Base-by-base conservation (phyloP, 1,140 invertebrate species). In the Luehdorfia chinensis region DNA sequence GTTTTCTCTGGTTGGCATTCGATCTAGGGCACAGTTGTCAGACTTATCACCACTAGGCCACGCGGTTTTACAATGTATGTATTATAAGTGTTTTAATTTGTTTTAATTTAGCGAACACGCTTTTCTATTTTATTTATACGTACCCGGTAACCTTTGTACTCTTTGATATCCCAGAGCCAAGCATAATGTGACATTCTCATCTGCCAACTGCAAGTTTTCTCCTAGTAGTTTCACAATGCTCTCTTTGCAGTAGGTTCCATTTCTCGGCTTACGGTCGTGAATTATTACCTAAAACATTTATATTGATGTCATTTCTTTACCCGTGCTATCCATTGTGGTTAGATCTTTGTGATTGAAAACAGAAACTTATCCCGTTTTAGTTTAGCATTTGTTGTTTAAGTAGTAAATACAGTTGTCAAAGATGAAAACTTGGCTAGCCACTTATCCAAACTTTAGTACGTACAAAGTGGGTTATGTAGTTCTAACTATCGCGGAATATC, bases 161-260 rank as follows among this genome's bases (percentile, higher is more conserved):
- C 83, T 64, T 45, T 86, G 83, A 49, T 86, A 86, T 2, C 83
- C 83, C 4, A 86, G 55, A 36, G 83, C 83, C 1, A 86, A 64
- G 43, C 83, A 86, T 31, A 86, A 57, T n/a, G 83, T 86, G 8
- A 86, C 83, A 55, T 86, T 86, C 50, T 86, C 83, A 44, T 86
- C 83, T 0, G 83, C 83, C 3, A 86, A 41, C 47, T 86, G 83
- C 16, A 86, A 49, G 57, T 83, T 86, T 47, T 86, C 83, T n/a
- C 83, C 83, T 7, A 86, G 66, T 6, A 84, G 59, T 56, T 86
- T 86, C 7, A 86, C 76, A 44, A 84, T 86, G 47, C 59, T 86
- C 56, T 86, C 83, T 52, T 84, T 84, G 44, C 79, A 86, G 51
- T 80, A 84, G 0, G 83, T 86, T 31, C 83, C 83, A 51, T 86